These are phyloP conservation scores for Suillia variegata DNA, from an alignment of 2,888 invertebrate species.

Conservation along the genomic window DNA sequence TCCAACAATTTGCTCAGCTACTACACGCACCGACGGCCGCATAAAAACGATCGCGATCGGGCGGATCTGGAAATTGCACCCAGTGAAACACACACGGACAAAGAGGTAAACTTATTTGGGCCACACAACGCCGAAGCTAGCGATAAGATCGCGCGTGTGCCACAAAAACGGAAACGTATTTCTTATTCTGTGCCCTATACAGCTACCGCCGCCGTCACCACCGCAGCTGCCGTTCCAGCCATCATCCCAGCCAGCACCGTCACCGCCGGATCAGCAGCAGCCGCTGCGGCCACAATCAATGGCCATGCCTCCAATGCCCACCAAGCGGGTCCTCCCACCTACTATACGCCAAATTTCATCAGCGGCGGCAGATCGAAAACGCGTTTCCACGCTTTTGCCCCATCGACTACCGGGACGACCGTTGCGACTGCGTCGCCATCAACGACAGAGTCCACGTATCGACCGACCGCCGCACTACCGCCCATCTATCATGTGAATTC, in stretches of 20 bases:
- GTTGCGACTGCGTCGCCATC: conserved; percentile 29
- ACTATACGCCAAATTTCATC: conserved; percentile 36
- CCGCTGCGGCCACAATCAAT: conserved; percentile 24
- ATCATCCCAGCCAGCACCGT: conserved; percentile 24
- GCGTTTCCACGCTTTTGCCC: conserved; percentile 42
- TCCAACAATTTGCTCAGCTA: conserved; percentile 18
- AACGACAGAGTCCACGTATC: conserved; percentile 32
- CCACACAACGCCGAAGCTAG: conserved; percentile 28
- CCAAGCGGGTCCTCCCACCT: conserved; percentile 36
- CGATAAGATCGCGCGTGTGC: conserved; percentile 42
- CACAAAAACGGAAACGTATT: conserved; percentile 57
- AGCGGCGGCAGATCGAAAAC: conserved; percentile 39
- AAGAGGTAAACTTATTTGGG: conserved; percentile 56
- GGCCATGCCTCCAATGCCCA: conserved; percentile 39
- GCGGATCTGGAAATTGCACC: conserved; percentile 51
- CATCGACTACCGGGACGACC: conserved; percentile 30
- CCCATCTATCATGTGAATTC: conserved; percentile 39
- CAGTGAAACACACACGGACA: conserved; percentile 50
- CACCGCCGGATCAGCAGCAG: conserved; percentile 30
- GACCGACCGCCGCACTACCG: conserved; percentile 31
- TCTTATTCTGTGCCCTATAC: conserved; percentile 55
- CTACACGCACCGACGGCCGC: conserved; percentile 31
- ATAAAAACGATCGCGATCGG: conserved; percentile 43
- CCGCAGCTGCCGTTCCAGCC: no score
- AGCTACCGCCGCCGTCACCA: conserved; percentile 36